Percentiles rank a stretch among this genome's conserved stretches.
Evolutionary conservation across 2,888 invertebrate genomes (phyloP).

Genomic region (Gymnosoma rotundatum): DNA sequence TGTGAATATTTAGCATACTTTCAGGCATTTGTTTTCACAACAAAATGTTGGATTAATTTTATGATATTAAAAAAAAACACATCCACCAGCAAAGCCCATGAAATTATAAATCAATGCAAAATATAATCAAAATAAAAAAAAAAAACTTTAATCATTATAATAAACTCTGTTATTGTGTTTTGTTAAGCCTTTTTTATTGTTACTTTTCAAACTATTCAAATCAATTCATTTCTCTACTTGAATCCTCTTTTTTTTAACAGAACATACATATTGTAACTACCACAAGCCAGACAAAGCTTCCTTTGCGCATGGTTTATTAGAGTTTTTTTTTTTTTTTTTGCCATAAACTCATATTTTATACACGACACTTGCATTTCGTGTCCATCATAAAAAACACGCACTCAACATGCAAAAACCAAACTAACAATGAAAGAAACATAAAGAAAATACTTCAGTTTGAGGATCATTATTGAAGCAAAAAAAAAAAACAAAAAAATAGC

Average conservation of each 20-base stretch:
- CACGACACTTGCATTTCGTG: constrained; percentile 68
- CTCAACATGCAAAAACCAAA: constrained; percentile 52
- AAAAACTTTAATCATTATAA: constrained; percentile 22
- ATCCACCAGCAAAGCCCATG: constrained; percentile 6
- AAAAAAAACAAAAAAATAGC: constrained; percentile 4
- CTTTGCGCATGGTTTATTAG: constrained; percentile 57
- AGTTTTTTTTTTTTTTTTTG: constrained; percentile 36
- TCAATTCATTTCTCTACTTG: constrained; percentile 23
- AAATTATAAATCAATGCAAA: neutral
- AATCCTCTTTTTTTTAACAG: constrained; percentile 10
- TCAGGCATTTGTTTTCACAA: constrained; percentile 29
- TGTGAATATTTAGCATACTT: constrained; percentile 46
- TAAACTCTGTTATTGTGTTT: constrained; percentile 29
- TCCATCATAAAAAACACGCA: constrained; percentile 68
- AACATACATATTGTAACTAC: constrained; percentile 14
- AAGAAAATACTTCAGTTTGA: constrained; percentile 43
- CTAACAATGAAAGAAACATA: constrained; percentile 18
- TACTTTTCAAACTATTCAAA: constrained; percentile 25
- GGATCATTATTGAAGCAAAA: constrained; percentile 5
- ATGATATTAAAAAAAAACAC: neutral
- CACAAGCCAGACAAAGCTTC: constrained; percentile 14
- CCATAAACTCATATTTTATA: constrained; percentile 67
- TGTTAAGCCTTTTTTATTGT: constrained; percentile 12
- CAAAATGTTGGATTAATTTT: neutral
- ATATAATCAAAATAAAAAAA: neutral